Base-by-base conservation (phyloP, 2,113 vertebrate genomes). In the Eleginops maclovinus region DNA sequence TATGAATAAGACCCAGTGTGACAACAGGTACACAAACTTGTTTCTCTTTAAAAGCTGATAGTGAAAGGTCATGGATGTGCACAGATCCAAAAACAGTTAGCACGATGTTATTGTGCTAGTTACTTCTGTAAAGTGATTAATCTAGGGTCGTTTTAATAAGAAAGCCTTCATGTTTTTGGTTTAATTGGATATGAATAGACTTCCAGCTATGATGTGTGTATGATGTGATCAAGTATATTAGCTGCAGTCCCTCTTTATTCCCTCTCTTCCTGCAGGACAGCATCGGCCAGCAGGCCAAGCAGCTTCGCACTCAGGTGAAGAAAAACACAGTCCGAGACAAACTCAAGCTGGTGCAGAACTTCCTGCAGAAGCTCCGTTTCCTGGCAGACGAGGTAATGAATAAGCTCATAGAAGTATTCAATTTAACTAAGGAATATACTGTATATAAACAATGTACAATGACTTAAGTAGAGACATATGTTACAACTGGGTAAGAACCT, bases 291-390 rank as follows among this genome's bases (percentile, higher is more conserved):
- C 98, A 98, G 86, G 96, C 97, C 10, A 95, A 94, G 11, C 90
- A 91, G 31, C 94, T 98, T 79, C 86, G 98, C 17, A 95, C 96
- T 0, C 98, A 99, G 76, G 97, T 99, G 74, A 99, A 99, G 94
- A 96, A 94, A 59, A 97, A 97, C 93, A 99, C 96, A 0, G 88
- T 97, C 56, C 95, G 93, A 55, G 98, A 99, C 75, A 99, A 97
- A 89, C 88, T 99, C 62, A 97, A 98, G 87, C 79, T 96, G 78
- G 96, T 95, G 36, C 97, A 97, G 76, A 96, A 96, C 91, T 98
- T 98, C 89, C 94, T 99, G 60, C 98, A 97, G 88, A 98, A 96
- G 73, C 95, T 99, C 53, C 95, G 98, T 2, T 99, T 99, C 91
- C 92, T 99, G 50, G 95, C 96, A 0, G 98, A 99, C 0, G 98